Evolutionary conservation across 2,113 vertebrate species (phyloP), one percentile per base, ranked within the genome.

Genomic region (Genyomyrus donnyi): DNA sequence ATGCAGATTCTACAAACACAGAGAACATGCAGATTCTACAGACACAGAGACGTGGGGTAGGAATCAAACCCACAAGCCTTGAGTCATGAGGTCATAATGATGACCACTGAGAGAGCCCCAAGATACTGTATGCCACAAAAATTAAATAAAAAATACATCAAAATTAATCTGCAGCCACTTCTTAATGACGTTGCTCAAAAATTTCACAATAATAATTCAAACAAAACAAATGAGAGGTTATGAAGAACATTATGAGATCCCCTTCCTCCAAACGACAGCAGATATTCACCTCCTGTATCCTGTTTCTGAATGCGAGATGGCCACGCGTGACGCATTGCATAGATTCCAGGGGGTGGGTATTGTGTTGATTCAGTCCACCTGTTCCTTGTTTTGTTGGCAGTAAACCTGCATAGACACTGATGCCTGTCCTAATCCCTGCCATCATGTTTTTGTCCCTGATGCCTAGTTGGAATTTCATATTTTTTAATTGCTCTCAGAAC

Each of bases 311-410:
- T 42, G 74, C 2, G 35, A 80, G 17, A 80, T 42, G 35, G 74
- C 62, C n/a, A 70, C 10, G 62, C 10, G 62, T 39, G 74, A 42
- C 6, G 31, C 35, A 80, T 8, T 0, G 0, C 35, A 19, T 39
- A 17, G 5, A 39, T 80, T 80, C 74, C 31, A 42, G 74, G 31
- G 74, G 74, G 74, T 35, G 13, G 74, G 31, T 80, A 70, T 70
- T 70, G 31, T 80, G 74, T 80, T 42, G 74, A 80, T 80, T 80
- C 74, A 80, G 31, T 80, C 74, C 74, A 80, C 74, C 74, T 80
- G 74, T 80, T 80, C 74, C 74, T 80, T 80, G 31, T 80, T 80
- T 42, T 80, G 74, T 80, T 80, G 74, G 74, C 74, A 80, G 74
- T 80, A 80, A 80, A 80, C 74, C 31, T 80, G 17, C 74, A 39